A percentile compares a stretch with the other conserved stretches of the same genome.
Evolutionary conservation across 37 sponge, comb jelly and placozoan genomes (phyloP).

Genomic region (Halisarca cf. caerulea): DNA sequence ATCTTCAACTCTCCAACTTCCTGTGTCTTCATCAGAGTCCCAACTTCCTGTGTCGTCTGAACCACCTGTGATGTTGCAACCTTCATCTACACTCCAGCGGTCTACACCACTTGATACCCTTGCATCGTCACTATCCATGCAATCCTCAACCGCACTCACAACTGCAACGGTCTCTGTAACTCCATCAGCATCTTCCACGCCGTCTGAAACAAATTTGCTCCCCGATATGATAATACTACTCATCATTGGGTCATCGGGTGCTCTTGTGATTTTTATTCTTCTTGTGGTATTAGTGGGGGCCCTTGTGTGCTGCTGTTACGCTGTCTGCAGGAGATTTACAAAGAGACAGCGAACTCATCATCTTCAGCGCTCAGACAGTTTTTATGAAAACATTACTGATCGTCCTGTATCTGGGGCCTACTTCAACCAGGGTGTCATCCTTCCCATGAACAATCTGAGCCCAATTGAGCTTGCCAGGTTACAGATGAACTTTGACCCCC

Average conservation of each 20-base stretch:
- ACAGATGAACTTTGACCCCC: not conserved
- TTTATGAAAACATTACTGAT: not conserved
- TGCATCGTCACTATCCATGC: not conserved
- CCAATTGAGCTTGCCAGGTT: not conserved
- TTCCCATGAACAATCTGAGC: not conserved
- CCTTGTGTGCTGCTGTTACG: constrained; percentile 35
- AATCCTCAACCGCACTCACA: too few species aligned
- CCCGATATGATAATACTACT: not conserved
- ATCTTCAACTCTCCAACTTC: not conserved
- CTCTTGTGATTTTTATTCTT: constrained; percentile 27
- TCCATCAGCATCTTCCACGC: not conserved
- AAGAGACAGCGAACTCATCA: too few species aligned
- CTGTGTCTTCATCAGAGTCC: not conserved
- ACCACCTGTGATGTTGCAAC: not conserved
- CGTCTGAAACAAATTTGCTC: too few species aligned
- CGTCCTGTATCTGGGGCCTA: not conserved
- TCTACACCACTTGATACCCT: not conserved
- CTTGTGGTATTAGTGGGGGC: constrained; percentile 22
- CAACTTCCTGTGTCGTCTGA: not conserved
- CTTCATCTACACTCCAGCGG: not conserved
- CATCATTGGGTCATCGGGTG: constrained; percentile 3
- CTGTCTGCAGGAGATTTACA: not conserved
- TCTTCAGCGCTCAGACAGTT: not conserved
- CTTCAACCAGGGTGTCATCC: too few species aligned
- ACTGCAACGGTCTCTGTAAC: not conserved